Conservation (phyloP, 2,113 vertebrate genomes). For the Vulpes ferrilata region DNA sequence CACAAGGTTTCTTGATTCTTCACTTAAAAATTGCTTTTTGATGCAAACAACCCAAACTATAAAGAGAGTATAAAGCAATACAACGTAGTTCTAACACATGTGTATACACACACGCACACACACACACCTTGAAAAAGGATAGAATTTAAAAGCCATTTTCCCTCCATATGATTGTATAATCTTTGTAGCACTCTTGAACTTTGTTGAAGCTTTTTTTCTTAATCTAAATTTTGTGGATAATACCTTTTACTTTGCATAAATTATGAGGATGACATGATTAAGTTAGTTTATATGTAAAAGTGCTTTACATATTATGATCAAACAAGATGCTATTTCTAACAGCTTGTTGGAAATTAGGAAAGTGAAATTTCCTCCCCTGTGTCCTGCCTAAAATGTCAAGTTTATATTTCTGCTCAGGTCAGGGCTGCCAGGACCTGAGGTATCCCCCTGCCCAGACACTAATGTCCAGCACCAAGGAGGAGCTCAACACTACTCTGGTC, state of each 20-base stretch:
- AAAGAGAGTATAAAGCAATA: background rate
- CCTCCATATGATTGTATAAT: background rate
- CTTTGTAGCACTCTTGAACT: background rate
- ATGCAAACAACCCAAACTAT: background rate
- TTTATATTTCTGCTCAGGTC: background rate
- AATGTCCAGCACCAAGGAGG: background rate
- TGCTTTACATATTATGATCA: background rate
- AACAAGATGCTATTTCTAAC: background rate
- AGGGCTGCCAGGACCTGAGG: background rate
- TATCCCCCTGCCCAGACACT: background rate
- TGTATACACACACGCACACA: background rate
- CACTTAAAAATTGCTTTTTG: background rate
- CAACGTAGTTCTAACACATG: background rate
- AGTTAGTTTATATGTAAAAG: background rate
- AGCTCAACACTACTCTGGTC: background rate
- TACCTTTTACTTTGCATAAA: background rate
- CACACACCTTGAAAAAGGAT: background rate
- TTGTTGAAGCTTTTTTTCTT: background rate
- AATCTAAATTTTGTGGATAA: background rate
- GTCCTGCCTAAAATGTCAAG: background rate
- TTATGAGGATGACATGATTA: background rate
- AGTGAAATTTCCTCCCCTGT: background rate
- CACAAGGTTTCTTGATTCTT: background rate
- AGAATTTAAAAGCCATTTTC: background rate
- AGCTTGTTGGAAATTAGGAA: background rate